These are phyloP conservation scores for Drosophila leontia DNA, from an alignment of 1,140 invertebrate species.

Conservation along the genomic window DNA sequence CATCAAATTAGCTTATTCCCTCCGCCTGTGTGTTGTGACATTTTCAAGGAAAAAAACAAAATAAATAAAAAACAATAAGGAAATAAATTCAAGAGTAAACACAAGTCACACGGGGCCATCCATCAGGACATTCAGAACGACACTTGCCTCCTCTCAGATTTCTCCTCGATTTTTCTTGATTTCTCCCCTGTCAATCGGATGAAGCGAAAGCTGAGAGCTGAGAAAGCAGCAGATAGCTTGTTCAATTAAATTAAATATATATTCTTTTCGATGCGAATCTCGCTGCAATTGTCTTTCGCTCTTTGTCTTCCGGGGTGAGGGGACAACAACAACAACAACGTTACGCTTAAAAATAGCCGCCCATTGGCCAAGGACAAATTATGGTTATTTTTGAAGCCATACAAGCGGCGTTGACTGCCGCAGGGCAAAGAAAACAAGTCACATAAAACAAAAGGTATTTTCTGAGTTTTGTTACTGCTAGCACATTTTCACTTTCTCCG, in stretches of 20 bases:
- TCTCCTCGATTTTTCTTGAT: neutral
- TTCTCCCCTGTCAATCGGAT: constrained; percentile 34
- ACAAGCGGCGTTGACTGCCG: constrained; percentile 51
- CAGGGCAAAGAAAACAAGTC: constrained; percentile 31
- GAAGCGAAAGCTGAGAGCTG: constrained; percentile 2
- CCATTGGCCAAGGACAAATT: constrained; percentile 69
- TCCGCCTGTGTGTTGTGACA: constrained; percentile 34
- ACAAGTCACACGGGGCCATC: constrained; percentile 60
- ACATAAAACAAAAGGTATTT: constrained; percentile 40
- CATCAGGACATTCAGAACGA: constrained; percentile 66
- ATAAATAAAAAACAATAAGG: constrained; percentile 12
- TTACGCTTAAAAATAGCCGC: constrained; percentile 62
- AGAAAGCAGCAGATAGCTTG: constrained; percentile 10
- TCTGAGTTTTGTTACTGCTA: constrained; percentile 34
- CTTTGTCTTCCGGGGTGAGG: constrained; percentile 19
- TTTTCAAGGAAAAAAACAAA: constrained; percentile 11
- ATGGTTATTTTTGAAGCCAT: constrained; percentile 80
- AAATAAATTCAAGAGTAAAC: constrained; percentile 47
- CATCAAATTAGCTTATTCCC: constrained; percentile 58
- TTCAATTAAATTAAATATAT: constrained; percentile 56
- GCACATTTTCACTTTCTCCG: constrained; percentile 53
- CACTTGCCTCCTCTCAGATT: constrained; percentile 44
- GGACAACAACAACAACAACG: constrained; percentile 4
- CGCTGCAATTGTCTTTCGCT: constrained; percentile 52
- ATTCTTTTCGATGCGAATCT: constrained; percentile 19